Percentiles rank a stretch among this genome's conserved stretches.
Conservation (phyloP, 2,888 invertebrate genomes). For the Cantharis flavilabris region DNA sequence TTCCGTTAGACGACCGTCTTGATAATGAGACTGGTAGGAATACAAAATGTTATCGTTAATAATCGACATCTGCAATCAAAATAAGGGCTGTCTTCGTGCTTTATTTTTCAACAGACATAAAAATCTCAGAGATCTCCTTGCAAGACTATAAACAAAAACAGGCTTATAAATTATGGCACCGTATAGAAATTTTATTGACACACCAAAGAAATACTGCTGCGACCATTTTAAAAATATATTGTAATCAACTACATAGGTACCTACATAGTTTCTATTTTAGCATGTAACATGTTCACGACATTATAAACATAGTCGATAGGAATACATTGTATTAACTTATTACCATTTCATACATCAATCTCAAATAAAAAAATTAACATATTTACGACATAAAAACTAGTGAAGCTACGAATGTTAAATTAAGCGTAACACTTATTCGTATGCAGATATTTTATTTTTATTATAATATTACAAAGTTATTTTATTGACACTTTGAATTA, state of each 20-base stretch:
- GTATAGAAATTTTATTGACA: neutral
- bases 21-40: conserved; percentile 43
- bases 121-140: conserved; percentile 8
- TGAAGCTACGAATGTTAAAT: neutral
- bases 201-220: neutral
- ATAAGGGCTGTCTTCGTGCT: conserved; percentile 30
- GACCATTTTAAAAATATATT: neutral
- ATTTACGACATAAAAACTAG: neutral
- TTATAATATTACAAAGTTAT: neutral
- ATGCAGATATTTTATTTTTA: neutral
- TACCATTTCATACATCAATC: neutral
- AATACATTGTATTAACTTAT: neutral
- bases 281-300: neutral
- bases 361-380: neutral
- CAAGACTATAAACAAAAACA: conserved; percentile 10
- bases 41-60: conserved; percentile 43
- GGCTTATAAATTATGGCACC: conserved; percentile 7
- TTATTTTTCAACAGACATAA: conserved; percentile 18
- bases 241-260: neutral
- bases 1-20: conserved; percentile 40
- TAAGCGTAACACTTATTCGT: neutral
- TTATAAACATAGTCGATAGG: neutral
- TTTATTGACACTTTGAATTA: neutral
- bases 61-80: conserved; percentile 47
- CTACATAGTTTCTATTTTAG: neutral